Base-by-base conservation (phyloP, 2,797 vertebrate genomes). In the Lacerta bilineata region DNA sequence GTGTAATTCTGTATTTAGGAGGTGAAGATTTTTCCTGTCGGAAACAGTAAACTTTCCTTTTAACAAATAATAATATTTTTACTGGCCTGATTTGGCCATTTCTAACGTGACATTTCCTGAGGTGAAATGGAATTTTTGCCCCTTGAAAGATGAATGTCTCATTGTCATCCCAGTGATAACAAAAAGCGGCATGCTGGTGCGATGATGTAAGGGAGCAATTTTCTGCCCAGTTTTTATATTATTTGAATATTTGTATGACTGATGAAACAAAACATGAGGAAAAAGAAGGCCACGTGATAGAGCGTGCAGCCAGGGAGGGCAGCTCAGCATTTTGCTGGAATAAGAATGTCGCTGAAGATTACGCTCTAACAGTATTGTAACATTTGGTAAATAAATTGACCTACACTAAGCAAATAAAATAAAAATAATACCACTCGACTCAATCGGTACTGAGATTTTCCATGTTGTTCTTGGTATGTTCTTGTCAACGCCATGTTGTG, bases 181-280 rank as follows among this genome's bases (percentile, higher is more conserved):
- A 93, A 92, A 87, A 78, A 85, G 87, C 15, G 0, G 81, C 85
- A 92, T 90, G 89, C 91, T 95, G 89, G 93, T 92, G 93, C 93
- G 93, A 86, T 94, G 94, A 95, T 93, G 93, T 95, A 95, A 95
- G 92, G 94, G 95, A 93, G 90, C 94, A 94, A 95, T 95, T 96
- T 95, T 95, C 94, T 94, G 89, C 89, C 94, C 91, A 92, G 92
- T 95, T 94, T 95, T 95, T 94, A 93, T 95, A 89, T 91, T 93
- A 94, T 93, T 95, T 95, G 94, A 95, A 92, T 91, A 93, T 85
- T 88, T 80, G 43, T 66, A 64, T 72, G 93, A 93, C 93, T 92
- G 93, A 95, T 94, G 93, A 94, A 95, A 95, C 91, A 93, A 92
- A 95, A 94, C 92, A 89, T 81, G 84, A 87, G 88, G 91, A 89